Conservation (phyloP, 2,113 vertebrate genomes). For the Psammodynastes pulverulentus region DNA sequence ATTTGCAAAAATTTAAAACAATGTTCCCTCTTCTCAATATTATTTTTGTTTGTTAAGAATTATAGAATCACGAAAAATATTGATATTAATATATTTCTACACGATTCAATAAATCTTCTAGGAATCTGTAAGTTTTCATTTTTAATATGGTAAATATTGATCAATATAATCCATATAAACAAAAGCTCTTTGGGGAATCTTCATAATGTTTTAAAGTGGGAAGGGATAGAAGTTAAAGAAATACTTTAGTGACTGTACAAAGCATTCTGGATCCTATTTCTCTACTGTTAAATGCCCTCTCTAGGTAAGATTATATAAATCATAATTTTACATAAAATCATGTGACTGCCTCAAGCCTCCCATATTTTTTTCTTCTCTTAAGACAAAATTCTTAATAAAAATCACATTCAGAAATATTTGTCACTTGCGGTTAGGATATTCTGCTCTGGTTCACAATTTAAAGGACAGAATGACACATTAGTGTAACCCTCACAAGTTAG, state of each 20-base stretch:
- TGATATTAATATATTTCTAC: not conserved
- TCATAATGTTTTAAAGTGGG: not conserved
- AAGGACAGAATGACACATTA: not conserved
- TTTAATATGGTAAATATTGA: not conserved
- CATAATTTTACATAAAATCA: not conserved
- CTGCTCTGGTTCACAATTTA: not conserved
- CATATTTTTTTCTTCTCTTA: not conserved
- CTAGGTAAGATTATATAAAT: not conserved
- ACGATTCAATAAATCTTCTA: not conserved
- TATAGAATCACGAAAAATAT: not conserved
- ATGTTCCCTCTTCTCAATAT: not conserved
- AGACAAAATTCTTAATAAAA: not conserved
- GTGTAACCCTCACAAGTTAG: not conserved
- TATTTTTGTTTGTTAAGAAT: not conserved
- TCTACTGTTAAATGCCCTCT: not conserved
- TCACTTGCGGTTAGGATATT: not conserved
- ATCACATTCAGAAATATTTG: not conserved
- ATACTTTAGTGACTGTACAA: not conserved
- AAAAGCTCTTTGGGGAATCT: not conserved
- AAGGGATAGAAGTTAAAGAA: not conserved
- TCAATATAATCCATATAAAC: not conserved
- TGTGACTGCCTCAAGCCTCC: not conserved
- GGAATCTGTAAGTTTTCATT: not conserved
- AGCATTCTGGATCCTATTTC: not conserved
- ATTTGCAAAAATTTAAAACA: not conserved